Evolutionary conservation across 1,140 invertebrate species (phyloP).

Genomic region (Metopolophium dirhodum): DNA sequence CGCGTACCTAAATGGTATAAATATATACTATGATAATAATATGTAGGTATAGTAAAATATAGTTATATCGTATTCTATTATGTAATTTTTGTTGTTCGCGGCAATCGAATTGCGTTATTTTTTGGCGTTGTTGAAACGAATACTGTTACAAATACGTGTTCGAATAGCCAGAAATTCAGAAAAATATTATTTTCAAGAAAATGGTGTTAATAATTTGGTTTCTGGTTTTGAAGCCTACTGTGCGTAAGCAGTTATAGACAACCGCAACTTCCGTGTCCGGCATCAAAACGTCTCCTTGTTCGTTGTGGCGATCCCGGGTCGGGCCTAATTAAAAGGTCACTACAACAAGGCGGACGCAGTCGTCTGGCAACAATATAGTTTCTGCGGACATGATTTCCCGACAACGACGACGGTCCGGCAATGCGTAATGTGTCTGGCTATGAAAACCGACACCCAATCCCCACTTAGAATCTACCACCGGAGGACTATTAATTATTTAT

Average conservation of each 20-base stretch:
- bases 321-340: background rate
- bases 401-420: background rate
- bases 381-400: background rate
- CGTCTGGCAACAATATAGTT: background rate
- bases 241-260: background rate
- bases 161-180: background rate
- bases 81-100: background rate
- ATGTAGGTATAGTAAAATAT: background rate
- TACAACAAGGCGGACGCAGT: background rate
- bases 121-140: background rate
- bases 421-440: background rate
- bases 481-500: background rate
- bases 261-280: background rate
- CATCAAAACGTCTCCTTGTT: background rate
- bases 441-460: background rate
- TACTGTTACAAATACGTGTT: no score
- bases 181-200: background rate
- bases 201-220: background rate
- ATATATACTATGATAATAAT: background rate
- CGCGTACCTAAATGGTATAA: no score
- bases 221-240: background rate
- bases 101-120: background rate
- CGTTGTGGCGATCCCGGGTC: background rate
- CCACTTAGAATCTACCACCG: no score
- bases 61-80: background rate